Base-by-base conservation (phyloP, 2,113 vertebrate species). In the Naja naja region DNA sequence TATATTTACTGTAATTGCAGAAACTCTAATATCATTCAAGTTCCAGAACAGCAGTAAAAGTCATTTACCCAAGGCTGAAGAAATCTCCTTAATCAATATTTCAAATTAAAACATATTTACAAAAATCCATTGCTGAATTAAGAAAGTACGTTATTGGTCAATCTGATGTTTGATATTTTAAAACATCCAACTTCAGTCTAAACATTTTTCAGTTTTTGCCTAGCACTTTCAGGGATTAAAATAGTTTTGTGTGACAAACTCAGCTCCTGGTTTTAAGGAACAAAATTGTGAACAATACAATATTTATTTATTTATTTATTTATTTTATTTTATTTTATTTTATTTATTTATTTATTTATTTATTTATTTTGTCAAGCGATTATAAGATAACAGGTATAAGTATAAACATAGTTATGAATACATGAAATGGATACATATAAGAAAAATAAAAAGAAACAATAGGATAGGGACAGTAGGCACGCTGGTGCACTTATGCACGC, bases 41-140 rank as follows among this genome's bases (percentile, higher is more conserved):
- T 22, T 20, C 34, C 3, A 9, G 56, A 5, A 43, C 90, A 18
- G n/a, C 0, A 49, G 47, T 58, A 89, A 60, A 89, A 95, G 81
- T 95, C 90, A 90, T 4, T 14, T 20, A 16, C 49, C 89, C 16
- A 8, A 87, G 30, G 69, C 85, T 88, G 49, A 54, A 54, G 94
- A 39, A 92, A 90, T 95, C 89, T 12, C 5, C 10, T 90, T 85
- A 85, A 69, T 88, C 91, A 92, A 16, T 3, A 49, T 2, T 45
- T 16, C 9, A 91, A 94, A 93, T 91, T 85, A 52, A 49, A 27
- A 39, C 0, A 4, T 93, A 85, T 85, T 94, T 89, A 93, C 89
- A 54, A 69, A 89, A 94, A 58, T 20, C 53, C 85, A 89, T 91
- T 54, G 87, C 58, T 43, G 93, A 89, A 89, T 90, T 43, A 5